Evolutionary conservation across 2,797 vertebrate genomes (phyloP).

Genomic region (Paratrypauchen microcephalus): DNA sequence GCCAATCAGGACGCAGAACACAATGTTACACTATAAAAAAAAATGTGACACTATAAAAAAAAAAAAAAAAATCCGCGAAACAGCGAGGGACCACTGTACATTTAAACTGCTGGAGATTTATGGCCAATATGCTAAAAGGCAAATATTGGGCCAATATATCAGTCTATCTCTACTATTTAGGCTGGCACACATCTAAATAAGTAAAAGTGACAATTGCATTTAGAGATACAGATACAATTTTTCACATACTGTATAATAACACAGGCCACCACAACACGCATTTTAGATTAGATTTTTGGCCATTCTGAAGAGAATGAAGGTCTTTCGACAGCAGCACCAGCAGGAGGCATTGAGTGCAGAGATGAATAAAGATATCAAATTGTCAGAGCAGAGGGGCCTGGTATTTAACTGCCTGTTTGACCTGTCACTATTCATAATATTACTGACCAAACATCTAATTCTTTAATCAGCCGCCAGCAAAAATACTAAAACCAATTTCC

Average conservation of each 20-base stretch:
- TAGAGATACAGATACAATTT: background rate
- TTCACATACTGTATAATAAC: background rate
- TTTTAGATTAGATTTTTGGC: too few relatives aligned
- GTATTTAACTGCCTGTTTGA: constrained; percentile 61
- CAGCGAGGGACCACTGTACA: too few relatives aligned
- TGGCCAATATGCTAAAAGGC: too few relatives aligned
- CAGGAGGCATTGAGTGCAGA: constrained; percentile 46
- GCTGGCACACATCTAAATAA: background rate
- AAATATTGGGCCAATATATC: too few relatives aligned
- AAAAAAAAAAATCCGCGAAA: too few relatives aligned
- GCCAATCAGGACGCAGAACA: too few relatives aligned
- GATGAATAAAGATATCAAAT: constrained; percentile 70
- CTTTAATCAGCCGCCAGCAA: constrained; percentile 49
- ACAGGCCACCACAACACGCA: background rate
- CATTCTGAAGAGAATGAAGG: constrained; percentile 14
- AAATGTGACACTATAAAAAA: too few relatives aligned
- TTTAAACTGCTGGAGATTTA: too few relatives aligned
- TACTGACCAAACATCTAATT: constrained; percentile 51
- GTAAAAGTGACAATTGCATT: background rate
- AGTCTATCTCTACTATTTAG: too few relatives aligned
- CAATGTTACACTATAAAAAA: too few relatives aligned
- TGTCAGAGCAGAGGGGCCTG: constrained; percentile 58
- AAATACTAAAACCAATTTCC: constrained; percentile 33
- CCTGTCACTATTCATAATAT: constrained; percentile 61
- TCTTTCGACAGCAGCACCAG: constrained; percentile 33